Evolutionary conservation across 2,797 vertebrate genomes (phyloP), one percentile per base, ranked within the genome.

Genomic region (Amblyraja radiata): DNA sequence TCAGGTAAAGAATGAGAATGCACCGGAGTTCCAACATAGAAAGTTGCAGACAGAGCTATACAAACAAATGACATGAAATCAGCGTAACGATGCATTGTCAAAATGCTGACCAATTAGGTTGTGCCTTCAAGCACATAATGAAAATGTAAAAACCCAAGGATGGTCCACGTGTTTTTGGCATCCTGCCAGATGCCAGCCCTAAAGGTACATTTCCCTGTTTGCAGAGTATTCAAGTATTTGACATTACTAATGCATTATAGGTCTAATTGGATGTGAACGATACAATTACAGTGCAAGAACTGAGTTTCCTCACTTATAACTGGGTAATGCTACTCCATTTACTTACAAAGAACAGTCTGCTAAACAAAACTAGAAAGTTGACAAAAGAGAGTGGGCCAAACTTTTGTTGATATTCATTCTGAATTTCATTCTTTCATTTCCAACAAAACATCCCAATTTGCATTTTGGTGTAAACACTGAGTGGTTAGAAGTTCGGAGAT

Each of bases 251-350:
- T 92, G 39, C 71, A 58, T 54, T 54, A n/a, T 28, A n/a, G 54
- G 9, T 71, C 9, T 73, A 76, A 76, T 92, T 92, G 90, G 71
- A 76, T 76, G 90, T 92, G 71, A 54, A 92, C n/a, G 54, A n/a
- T 23, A 76, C 68, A 92, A 92, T 28, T 13, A 74, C 54, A 39
- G 18, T 54, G 21, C 36, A 74, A 46, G 21, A 10, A 21, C 6
- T 25, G 36, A 90, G 63, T 74, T 71, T 91, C 65, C 68, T 74
- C 39, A 28, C 25, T 74, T 14, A 76, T 39, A 1, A 73, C 7
- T 74, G 71, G 39, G 23, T 28, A 28, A 54, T 6, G 11, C 5
- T 11, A 28, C 23, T 28, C 21, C 18, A 58, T 14, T 74, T 54
- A 54, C 23, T 74, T 46, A n/a, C 39, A 76, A 28, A 2, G 16